These are phyloP conservation scores for Plebejus argus DNA, from an alignment of 2,888 invertebrate genomes.

Conservation along the genomic window DNA sequence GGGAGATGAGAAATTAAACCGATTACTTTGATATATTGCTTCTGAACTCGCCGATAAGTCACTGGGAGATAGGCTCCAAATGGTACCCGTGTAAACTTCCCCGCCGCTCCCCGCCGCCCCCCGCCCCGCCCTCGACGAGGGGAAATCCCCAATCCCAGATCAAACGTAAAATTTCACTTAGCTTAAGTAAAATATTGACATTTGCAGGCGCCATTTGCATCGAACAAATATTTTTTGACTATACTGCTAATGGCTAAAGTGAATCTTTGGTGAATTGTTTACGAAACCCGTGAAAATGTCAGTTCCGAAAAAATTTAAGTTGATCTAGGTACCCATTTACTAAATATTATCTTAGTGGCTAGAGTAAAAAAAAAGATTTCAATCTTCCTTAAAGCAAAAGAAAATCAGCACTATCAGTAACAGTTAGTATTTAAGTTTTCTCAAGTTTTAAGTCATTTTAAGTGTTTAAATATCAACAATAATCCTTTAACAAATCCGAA, in stretches of 20 bases:
- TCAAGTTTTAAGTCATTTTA: no score
- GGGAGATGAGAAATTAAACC: slow-evolving; percentile 79
- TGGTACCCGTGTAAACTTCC: slow-evolving; percentile 76
- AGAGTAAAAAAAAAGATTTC: no score
- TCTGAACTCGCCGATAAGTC: slow-evolving; percentile 79
- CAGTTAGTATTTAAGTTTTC: no score
- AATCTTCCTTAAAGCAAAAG: no score
- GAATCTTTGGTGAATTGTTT: not conserved
- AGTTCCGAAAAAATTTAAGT: not conserved
- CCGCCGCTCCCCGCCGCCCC: slow-evolving; percentile 68
- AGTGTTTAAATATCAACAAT: no score
- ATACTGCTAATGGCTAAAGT: not conserved
- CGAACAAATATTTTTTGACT: slow-evolving; percentile 2
- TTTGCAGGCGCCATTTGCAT: slow-evolving; percentile 15
- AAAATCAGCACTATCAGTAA: no score
- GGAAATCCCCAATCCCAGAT: slow-evolving; percentile 45
- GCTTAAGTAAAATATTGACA: slow-evolving; percentile 21
- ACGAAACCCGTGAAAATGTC: not conserved
- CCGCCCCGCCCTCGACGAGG: slow-evolving; percentile 48
- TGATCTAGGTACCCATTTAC: no score
- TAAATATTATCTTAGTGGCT: no score
- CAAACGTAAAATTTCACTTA: slow-evolving; percentile 53
- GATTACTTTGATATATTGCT: slow-evolving; percentile 78
- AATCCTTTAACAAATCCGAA: no score
- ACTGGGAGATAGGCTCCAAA: slow-evolving; percentile 72